Conservation (phyloP, 2,888 invertebrate genomes). For the Ommatoiulus sabulosus region DNA sequence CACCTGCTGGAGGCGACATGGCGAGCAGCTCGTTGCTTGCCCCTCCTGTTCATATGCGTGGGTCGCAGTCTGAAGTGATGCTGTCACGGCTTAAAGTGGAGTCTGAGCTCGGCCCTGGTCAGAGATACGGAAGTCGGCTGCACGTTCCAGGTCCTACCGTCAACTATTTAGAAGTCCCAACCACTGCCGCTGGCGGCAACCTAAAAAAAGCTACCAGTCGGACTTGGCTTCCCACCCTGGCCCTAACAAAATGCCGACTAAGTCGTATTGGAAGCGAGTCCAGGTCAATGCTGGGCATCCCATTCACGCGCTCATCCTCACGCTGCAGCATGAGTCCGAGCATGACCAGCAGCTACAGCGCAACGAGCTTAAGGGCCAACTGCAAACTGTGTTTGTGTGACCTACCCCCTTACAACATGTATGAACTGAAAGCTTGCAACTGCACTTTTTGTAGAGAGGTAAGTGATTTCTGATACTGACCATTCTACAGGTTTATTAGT, state of each 20-base stretch:
- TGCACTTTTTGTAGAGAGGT: slow-evolving; percentile 58
- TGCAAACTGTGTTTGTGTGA: slow-evolving; percentile 58
- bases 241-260: slow-evolving; percentile 30
- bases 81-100: background rate
- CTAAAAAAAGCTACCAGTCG: background rate
- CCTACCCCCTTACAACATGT: slow-evolving; percentile 52
- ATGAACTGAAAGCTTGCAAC: slow-evolving; percentile 50
- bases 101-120: background rate
- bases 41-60: slow-evolving; percentile 16
- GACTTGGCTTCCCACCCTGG: slow-evolving; percentile 5
- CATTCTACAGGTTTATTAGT: background rate
- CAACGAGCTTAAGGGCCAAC: slow-evolving; percentile 48
- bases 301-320: slow-evolving; percentile 25
- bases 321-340: slow-evolving; percentile 53
- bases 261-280: slow-evolving; percentile 41
- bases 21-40: background rate
- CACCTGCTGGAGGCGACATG: background rate
- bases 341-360: slow-evolving; percentile 51
- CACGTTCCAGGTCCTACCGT: slow-evolving; percentile 42
- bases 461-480: slow-evolving; percentile 15
- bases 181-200: slow-evolving; percentile 30
- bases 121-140: slow-evolving; percentile 48
- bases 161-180: slow-evolving; percentile 42
- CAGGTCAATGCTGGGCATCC: slow-evolving; percentile 44
- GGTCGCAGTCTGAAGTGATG: slow-evolving; percentile 50